Percentiles rank a stretch among this genome's conserved stretches.
These are phyloP conservation scores for Norana najaformis DNA, from an alignment of 2,888 invertebrate species.

Conservation along the genomic window DNA sequence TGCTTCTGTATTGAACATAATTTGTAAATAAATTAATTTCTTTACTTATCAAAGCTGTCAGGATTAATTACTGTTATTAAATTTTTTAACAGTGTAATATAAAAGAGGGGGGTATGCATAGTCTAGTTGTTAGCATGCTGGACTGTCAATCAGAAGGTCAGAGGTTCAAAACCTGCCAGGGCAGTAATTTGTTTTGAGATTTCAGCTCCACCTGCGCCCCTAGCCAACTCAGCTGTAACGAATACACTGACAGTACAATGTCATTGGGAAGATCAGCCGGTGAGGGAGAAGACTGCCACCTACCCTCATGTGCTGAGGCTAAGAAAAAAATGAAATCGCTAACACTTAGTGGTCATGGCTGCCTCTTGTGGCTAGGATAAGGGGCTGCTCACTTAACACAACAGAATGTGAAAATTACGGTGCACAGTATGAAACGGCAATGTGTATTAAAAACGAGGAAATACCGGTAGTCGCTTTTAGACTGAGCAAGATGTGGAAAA, in stretches of 20 bases:
- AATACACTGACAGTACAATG: neutral
- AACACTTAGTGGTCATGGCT: neutral
- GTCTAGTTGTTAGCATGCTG: neutral
- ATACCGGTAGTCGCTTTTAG: no score
- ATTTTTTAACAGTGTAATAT: no score
- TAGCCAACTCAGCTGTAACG: neutral
- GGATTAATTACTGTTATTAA: neutral
- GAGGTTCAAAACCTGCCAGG: neutral
- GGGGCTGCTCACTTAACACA: neutral
- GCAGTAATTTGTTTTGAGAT: neutral
- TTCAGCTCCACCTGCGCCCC: neutral
- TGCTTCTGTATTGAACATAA: neutral
- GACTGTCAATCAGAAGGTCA: neutral
- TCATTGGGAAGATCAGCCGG: neutral
- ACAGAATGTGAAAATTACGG: no score
- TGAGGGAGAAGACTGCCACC: neutral
- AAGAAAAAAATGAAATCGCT: neutral
- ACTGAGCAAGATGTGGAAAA: no score
- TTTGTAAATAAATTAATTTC: constrained; percentile 5
- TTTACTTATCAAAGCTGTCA: no score
- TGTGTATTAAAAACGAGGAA: no score
- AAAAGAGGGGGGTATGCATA: neutral
- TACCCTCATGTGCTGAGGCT: no score
- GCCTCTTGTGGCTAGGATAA: neutral
- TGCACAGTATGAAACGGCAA: no score